Conservation (phyloP, 2,888 invertebrate species). For the Hermaeophaga mercurialis region DNA sequence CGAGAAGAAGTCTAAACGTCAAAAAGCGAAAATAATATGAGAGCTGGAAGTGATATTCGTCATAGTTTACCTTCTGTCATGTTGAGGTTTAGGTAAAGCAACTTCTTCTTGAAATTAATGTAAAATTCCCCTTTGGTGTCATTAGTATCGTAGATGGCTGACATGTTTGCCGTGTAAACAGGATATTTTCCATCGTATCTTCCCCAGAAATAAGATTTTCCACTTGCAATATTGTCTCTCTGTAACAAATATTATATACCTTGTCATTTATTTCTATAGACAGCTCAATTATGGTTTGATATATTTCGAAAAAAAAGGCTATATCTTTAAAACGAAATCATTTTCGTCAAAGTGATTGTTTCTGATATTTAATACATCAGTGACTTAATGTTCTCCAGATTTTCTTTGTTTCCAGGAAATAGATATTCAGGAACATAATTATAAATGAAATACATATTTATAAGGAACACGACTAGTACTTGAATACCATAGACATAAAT, state of each 20-base stretch:
- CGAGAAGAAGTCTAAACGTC: conserved; percentile 1
- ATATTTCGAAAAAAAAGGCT: not conserved
- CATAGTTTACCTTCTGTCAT: conserved; percentile 64
- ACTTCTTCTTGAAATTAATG: conserved; percentile 63
- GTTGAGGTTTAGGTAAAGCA: conserved; percentile 71
- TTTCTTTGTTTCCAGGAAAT: too few species aligned
- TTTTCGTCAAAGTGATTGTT: not conserved
- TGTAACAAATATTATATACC: conserved; percentile 34
- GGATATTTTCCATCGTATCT: conserved; percentile 60
- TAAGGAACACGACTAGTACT: too few species aligned
- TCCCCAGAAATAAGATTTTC: conserved; percentile 61
- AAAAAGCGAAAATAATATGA: conserved; percentile 15
- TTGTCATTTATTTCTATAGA: conserved; percentile 15
- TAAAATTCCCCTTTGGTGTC: conserved; percentile 66
- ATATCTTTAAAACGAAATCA: not conserved
- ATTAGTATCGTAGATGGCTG: conserved; percentile 62
- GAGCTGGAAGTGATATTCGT: conserved; percentile 11
- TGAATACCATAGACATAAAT: too few species aligned
- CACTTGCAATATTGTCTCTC: conserved; percentile 49
- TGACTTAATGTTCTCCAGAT: too few species aligned
- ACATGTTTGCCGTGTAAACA: conserved; percentile 64
- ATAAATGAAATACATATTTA: too few species aligned
- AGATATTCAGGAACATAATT: too few species aligned
- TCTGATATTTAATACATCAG: conserved; percentile 2
- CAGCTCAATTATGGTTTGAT: conserved; percentile 2